Base-by-base conservation (phyloP, 2,113 vertebrate genomes). In the Hyla sarda region DNA sequence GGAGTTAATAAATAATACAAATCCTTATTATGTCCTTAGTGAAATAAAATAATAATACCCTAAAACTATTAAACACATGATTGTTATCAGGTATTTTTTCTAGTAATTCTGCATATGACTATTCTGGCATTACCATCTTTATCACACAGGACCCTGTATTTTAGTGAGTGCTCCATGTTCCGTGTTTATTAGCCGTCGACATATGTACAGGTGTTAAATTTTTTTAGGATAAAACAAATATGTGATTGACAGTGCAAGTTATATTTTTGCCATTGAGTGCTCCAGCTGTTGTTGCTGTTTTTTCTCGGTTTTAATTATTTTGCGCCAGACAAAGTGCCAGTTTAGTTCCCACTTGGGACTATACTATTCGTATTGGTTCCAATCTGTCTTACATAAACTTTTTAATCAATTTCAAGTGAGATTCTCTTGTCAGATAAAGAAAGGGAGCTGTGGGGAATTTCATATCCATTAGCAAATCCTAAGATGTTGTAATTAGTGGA, bases 381-480 rank as follows among this genome's bases (percentile, higher is more conserved):
- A 87, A 87, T 87, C 85, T 87, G 85, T 81, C 78, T 87, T 87
- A 81, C 85, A 87, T 87, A 87, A 87, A 87, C 77, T 82, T 87
- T 87, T 50, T 81, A 87, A 87, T 87, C 78, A 87, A 82, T 82
- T 87, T 87, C 85, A 82, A 73, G 85, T 82, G 52, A 82, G 54
- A 82, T 81, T 73, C 77, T 86, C 78, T 82, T 82, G 78, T 87
- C 85, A 82, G 52, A 56, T 82, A 80, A 87, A 81, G 34, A 79
- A 82, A 60, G 41, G 67, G 67, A 60, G 69, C 78, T 74, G 79
- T 41, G 50, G 85, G 67, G 69, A 87, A 87, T 87, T 82, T 82
- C 65, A 87, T 81, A 82, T 87, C 78, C 67, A 72, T 87, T 82
- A 74, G 67, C 72, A 82, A 81, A 82, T 81, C 65, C 34, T 73